Percentiles rank a stretch among this genome's conserved stretches.
Evolutionary conservation across 2,797 vertebrate genomes (phyloP).

Genomic region (Anableps anableps): DNA sequence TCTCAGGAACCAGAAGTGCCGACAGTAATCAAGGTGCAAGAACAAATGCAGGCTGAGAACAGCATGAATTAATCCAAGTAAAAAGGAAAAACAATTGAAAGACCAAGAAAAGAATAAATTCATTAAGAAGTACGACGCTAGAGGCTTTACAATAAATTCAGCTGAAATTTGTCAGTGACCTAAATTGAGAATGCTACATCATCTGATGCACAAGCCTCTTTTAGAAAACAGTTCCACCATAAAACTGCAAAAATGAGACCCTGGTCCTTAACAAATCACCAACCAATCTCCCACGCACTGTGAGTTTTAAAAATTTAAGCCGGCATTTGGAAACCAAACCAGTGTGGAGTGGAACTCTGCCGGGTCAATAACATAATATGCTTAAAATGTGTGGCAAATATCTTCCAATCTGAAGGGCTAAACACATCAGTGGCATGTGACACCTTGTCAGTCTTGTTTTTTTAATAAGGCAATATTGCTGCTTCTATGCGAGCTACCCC

Average conservation of each 20-base stretch:
- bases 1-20: slow-evolving; percentile 3
- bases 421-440: neutral
- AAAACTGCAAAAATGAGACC: neutral
- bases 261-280: neutral
- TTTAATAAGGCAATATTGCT: neutral
- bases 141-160: neutral
- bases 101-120: neutral
- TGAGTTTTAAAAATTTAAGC: neutral
- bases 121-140: neutral
- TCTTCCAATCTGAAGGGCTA: neutral
- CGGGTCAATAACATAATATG: neutral
- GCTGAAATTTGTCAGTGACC: neutral
- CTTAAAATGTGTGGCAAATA: neutral
- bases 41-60: neutral
- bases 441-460: neutral
- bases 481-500: neutral
- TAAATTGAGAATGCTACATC: neutral
- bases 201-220: neutral
- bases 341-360: neutral
- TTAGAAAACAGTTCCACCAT: neutral
- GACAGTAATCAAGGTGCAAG: neutral
- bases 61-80: neutral
- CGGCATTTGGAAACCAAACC: neutral
- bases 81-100: neutral
- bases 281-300: neutral